Base-by-base conservation (phyloP, 2,888 invertebrate species). In the Pegoplata infirma region DNA sequence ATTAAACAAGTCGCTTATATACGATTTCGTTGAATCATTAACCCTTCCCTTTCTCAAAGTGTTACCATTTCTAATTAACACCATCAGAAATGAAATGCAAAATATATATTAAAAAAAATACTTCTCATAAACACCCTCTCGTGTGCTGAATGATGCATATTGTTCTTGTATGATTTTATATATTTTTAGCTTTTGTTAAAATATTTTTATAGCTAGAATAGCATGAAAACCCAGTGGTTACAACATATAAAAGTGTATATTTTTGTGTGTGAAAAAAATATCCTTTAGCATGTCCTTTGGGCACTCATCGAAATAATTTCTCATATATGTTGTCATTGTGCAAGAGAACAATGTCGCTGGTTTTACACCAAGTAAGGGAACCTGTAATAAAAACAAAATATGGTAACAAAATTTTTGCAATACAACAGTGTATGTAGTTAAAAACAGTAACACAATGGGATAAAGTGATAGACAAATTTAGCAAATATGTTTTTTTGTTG, bases 261-360 rank as follows among this genome's bases (percentile, higher is more conserved):
- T n/a, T n/a, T n/a, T n/a, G n/a, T n/a, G 47, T 63, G 63, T 64
- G 28, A 44, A 56, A 76, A 63, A 68, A 63, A 63, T 80, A 80
- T 73, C 75, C 74, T 79, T 66, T 71, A 76, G 80, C 71, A 58
- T 81, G 76, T 82, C 83, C 82, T 82, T 83, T 82, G 85, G 83
- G 83, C 84, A 85, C 82, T 84, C 85, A 83, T 83, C 83, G 84
- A 82, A 83, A 86, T 86, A 85, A 85, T 85, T 86, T 84, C 85
- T 85, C 85, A 85, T 86, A 83, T 49, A 67, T 53, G 55, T 82
- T 85, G 84, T 78, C 73, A 68, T 40, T 55, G 68, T 82, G 82
- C 81, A 81, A 72, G 25, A 44, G 32, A 12, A 14, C 51, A 56
- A 16, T 63, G 25, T 21, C 10, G 47, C 25, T 10, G 14, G 21